Base-by-base conservation (phyloP, 2,797 vertebrate genomes). In the Danio kyathit region DNA sequence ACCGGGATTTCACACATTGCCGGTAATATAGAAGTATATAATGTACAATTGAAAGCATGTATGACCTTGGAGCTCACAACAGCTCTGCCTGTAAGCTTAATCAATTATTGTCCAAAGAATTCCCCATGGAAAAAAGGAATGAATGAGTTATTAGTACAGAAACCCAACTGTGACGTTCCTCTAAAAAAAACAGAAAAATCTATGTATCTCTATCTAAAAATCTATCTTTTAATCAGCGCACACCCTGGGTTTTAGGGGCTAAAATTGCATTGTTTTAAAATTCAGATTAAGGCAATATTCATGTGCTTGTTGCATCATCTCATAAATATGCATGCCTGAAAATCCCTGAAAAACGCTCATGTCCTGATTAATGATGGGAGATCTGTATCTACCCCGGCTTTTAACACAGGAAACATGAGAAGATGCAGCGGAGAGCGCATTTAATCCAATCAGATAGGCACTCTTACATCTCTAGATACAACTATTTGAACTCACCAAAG, bases 281-380 rank as follows among this genome's bases (percentile, higher is more conserved):
- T 56, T 79, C 6, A 63, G 64, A 79, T 52, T 10, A 63, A 63
- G 64, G 43, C 29, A 40, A 59, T 17, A 44, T 59, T 77, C 43
- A 4, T 60, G 46, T 41, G 77, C 19, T 64, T 19, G 69, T 79
- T 79, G 57, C 77, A 72, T 79, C 67, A 79, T 16, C 77, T 79
- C 67, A 79, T 79, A 4, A 79, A 79, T 72, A 79, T 79, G 56
- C 49, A 61, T 61, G 12, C 14, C 9, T 21, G 46, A 56, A 72
- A 64, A 63, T 72, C 63, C 19, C 67, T 80, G 40, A 64, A 80
- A 79, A 80, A 52, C 4, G 5, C 77, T 80, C 19, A 80, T 64
- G 59, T 54, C 59, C 59, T 46, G 49, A 43, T 79, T 64, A 79
- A 79, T 79, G 41, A 72, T 48, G 29, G 48, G 40, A 46, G 69